phyloP scores from a whole-genome alignment of 92 coral and sea anemone genomes.

The Epizoanthus ramosus region DNA sequence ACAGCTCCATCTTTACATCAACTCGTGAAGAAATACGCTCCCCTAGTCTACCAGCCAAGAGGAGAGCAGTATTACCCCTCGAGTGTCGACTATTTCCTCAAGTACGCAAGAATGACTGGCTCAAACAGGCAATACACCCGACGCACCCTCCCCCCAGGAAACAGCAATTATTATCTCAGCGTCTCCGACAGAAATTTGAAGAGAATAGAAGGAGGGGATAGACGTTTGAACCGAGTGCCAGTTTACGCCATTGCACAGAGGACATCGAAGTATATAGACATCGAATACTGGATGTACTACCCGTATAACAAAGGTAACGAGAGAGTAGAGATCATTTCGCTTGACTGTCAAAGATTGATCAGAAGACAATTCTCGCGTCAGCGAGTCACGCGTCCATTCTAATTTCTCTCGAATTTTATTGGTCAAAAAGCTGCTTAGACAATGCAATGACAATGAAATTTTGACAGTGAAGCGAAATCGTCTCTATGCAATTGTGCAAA shows the following conservation, averaged over 20 bases:
- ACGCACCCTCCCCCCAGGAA: background rate
- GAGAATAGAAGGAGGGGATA: background rate
- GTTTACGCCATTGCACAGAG: conserved; percentile 30
- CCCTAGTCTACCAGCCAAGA: background rate
- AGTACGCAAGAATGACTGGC: background rate
- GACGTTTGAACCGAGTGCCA: conserved; percentile 20
- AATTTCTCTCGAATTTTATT: too few species aligned
- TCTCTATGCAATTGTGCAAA: too few species aligned
- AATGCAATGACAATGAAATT: too few species aligned
- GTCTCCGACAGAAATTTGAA: background rate
- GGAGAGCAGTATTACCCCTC: background rate
- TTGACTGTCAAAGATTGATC: too few species aligned
- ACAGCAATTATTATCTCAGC: background rate
- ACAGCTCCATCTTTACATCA: background rate
- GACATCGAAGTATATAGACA: conserved; percentile 18
- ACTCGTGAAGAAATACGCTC: background rate
- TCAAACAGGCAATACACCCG: background rate
- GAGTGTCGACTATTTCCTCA: conserved; percentile 2
- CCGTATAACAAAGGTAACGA: conserved; percentile 62
- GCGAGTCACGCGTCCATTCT: too few species aligned
- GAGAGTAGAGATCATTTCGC: background rate
- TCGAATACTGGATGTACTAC: conserved; percentile 58
- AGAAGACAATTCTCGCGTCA: too few species aligned
- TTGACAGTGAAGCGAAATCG: too few species aligned
- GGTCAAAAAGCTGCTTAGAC: too few species aligned